Evolutionary conservation across 1,140 invertebrate species (phyloP), one percentile per base, ranked within the genome.

Genomic region (Cherax destructor): DNA sequence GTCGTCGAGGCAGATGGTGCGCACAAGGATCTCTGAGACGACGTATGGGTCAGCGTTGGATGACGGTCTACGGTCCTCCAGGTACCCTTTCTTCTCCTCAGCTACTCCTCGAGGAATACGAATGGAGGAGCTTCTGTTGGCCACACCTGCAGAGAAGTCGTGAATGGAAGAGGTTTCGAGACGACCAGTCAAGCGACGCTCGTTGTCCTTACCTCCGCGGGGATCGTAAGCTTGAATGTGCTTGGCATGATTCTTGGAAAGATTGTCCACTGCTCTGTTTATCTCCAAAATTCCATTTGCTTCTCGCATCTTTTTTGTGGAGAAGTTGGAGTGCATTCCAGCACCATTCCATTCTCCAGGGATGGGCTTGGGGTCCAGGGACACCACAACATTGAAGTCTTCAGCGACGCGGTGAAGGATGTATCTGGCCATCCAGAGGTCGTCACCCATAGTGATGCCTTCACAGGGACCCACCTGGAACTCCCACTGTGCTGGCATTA

Each of bases 401-500:
- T 83, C 80, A 10, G 80, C 80, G 21, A 83, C 80, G 11, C 80
- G 52, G 56, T 83, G 80, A 56, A 83, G 80, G 13, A 83, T 56
- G 80, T 83, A 83, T 6, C 80, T 18, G 41, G 80, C 80, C 80
- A 83, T 83, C 80, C 80, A 83, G 3, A 83, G 56, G 80, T 83
- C 80, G 80, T 83, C 80, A 10, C 80, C 80, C 80, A 83, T 83
- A 49, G 80, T 61, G 80, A 83, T 83, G n/a, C 80, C 80, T 41
- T 83, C 80, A 50, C 80, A 83, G 24, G 80, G 80, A 16, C 80
- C 80, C 10, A 83, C 80, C 80, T 83, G 80, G 56, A 83, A 83
- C 56, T 83, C 80, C 80, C 80, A 83, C n/a, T 83, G 80, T 52
- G 80, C 80, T 52, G 80, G 80, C 80, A 83, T 83, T n/a, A 65